A percentile compares a stretch with the other conserved stretches of the same genome.
phyloP scores from a whole-genome alignment of 2,113 vertebrate species.

The Tyto alba region DNA sequence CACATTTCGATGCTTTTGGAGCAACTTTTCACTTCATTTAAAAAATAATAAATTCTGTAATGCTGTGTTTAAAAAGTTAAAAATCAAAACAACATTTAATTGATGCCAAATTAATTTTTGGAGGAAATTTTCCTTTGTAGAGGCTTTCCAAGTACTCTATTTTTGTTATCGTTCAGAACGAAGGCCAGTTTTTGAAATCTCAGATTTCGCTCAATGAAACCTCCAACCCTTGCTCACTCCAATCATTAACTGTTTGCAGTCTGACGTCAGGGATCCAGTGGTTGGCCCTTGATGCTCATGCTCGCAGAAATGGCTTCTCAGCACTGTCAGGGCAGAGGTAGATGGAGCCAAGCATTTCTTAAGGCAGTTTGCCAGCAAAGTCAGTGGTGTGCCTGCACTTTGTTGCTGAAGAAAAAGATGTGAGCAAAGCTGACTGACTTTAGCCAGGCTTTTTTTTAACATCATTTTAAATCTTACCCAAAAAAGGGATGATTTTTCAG shows the following conservation, averaged over 20 bases:
- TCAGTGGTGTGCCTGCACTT: background rate
- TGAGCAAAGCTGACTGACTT: background rate
- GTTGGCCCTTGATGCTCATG: accelerated
- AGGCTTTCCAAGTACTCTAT: background rate
- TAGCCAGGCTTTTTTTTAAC: background rate
- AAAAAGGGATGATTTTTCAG: background rate
- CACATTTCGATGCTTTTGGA: background rate
- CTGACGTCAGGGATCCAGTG: background rate
- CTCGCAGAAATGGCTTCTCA: background rate
- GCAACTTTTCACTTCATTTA: background rate
- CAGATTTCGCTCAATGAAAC: background rate
- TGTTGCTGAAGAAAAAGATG: background rate
- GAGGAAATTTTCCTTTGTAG: background rate
- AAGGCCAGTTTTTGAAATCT: constrained; percentile 8
- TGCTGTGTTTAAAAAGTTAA: background rate
- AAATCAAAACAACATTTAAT: background rate
- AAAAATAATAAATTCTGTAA: background rate
- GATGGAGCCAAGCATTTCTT: background rate
- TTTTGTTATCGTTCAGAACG: background rate
- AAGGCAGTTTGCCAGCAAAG: background rate
- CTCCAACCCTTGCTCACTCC: background rate
- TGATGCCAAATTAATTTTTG: background rate
- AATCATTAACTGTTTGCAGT: background rate
- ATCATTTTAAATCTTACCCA: background rate
- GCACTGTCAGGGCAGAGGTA: background rate